Evolutionary conservation across 2,113 vertebrate species (phyloP).

Genomic region (Ameiurus melas): DNA sequence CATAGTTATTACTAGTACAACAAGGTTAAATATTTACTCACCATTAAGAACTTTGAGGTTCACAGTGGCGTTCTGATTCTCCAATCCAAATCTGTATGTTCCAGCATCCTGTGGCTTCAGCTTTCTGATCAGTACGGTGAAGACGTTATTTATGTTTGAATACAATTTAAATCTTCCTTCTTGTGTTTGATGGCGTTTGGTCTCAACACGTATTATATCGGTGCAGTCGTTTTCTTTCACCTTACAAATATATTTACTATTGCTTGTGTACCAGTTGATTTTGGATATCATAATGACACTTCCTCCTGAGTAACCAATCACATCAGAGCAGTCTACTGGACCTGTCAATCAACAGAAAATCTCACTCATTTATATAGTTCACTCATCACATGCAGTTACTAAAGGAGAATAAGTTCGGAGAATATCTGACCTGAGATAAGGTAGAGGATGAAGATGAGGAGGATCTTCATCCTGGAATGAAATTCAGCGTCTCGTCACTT

Average conservation of each 20-base stretch:
- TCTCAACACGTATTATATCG: neutral
- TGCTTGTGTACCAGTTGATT: no score
- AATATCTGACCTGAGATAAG: constrained; percentile 30
- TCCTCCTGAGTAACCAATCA: constrained; percentile 29
- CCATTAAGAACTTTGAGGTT: neutral
- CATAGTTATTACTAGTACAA: neutral
- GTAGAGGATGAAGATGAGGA: constrained; percentile 28
- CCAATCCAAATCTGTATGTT: constrained; percentile 31
- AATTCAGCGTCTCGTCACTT: neutral
- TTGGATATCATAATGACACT: constrained; percentile 6
- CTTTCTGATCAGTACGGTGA: constrained; percentile 36
- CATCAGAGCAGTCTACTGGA: neutral
- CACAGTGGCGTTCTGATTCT: neutral
- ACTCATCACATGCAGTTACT: neutral
- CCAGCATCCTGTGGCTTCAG: constrained; percentile 23
- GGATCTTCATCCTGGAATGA: constrained; percentile 21
- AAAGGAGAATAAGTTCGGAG: neutral
- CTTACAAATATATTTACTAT: constrained; percentile 20
- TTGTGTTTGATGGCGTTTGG: neutral
- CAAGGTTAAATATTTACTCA: neutral
- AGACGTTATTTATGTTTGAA: neutral
- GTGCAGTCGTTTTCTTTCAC: neutral
- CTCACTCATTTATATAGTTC: no score
- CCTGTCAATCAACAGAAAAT: constrained; percentile 12
- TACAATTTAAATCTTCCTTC: constrained; percentile 31